Percentiles rank a stretch among this genome's conserved stretches.
Conservation (phyloP, 2,797 vertebrate species). For the Pantherophis alleghaniensis region DNA sequence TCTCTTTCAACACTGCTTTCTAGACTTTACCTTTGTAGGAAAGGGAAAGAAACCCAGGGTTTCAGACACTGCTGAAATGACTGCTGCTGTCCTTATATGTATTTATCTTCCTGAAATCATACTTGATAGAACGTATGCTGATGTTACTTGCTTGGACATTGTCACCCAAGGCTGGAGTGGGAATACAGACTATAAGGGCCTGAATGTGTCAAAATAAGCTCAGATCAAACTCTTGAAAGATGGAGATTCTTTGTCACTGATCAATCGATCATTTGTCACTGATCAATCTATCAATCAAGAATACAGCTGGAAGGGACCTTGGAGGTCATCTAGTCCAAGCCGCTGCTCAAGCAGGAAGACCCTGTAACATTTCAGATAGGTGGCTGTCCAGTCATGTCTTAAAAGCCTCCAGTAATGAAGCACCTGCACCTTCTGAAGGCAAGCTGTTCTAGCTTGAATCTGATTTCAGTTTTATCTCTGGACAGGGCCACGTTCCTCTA, state of each 20-base stretch:
- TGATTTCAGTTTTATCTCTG: not conserved
- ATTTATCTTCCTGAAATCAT: not conserved
- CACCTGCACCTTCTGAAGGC: not conserved
- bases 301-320: not conserved
- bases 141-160: not conserved
- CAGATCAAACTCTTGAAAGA: not conserved
- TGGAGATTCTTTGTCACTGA: not conserved
- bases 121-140: not conserved
- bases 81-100: not conserved
- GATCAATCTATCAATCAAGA: not conserved
- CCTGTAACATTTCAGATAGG: not conserved
- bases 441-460: not conserved
- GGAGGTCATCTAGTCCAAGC: not conserved
- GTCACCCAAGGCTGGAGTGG: not conserved
- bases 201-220: not conserved
- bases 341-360: not conserved
- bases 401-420: not conserved
- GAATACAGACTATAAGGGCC: not conserved
- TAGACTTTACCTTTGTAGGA: not conserved
- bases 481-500: not conserved
- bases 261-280: not conserved
- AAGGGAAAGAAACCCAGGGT: not conserved
- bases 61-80: not conserved
- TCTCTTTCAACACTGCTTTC: not conserved
- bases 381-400: not conserved